These are phyloP conservation scores for Drosophila hydei DNA, from an alignment of 1,140 invertebrate species.

Conservation along the genomic window DNA sequence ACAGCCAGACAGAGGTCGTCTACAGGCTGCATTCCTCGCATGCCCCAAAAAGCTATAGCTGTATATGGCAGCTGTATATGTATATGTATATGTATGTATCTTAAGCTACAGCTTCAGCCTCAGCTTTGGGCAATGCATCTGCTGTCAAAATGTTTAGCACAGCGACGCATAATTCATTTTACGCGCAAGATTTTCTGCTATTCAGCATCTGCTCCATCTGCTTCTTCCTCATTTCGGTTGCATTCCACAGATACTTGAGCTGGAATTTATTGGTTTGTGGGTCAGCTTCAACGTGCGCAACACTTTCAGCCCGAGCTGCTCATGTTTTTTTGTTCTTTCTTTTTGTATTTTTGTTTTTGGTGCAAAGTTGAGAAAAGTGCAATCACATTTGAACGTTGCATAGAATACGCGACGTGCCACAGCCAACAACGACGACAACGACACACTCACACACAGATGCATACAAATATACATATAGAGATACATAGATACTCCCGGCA, in stretches of 20 bases:
- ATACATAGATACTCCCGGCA: constrained; percentile 34
- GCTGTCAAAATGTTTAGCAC: constrained; percentile 77
- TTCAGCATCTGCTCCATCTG: constrained; percentile 19
- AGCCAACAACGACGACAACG: constrained; percentile 20
- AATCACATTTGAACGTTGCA: constrained; percentile 54
- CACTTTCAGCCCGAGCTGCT: constrained; percentile 37
- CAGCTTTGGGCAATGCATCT: constrained; percentile 16
- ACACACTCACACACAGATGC: constrained; percentile 4
- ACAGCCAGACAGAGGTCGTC: constrained; percentile 62
- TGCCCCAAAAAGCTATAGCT: constrained; percentile 50
- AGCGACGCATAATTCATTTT: constrained; percentile 70
- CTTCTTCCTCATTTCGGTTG: constrained; percentile 23
- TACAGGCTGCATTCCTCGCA: constrained; percentile 63
- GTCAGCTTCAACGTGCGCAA: constrained; percentile 58
- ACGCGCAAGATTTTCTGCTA: constrained; percentile 20
- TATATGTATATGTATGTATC: constrained; percentile 42
- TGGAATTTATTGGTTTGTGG: constrained; percentile 77
- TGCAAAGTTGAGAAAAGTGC: constrained; percentile 54
- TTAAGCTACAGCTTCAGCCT: constrained; percentile 47
- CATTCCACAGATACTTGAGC: constrained; percentile 72
- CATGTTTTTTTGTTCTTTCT: constrained; percentile 28
- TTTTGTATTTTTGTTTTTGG: constrained; percentile 31
- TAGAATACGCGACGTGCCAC: constrained; percentile 38
- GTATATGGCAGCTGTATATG: constrained; percentile 37
- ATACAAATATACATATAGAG: constrained; percentile 12